Conservation (phyloP, 2,113 vertebrate genomes). For the Euleptes europaea region DNA sequence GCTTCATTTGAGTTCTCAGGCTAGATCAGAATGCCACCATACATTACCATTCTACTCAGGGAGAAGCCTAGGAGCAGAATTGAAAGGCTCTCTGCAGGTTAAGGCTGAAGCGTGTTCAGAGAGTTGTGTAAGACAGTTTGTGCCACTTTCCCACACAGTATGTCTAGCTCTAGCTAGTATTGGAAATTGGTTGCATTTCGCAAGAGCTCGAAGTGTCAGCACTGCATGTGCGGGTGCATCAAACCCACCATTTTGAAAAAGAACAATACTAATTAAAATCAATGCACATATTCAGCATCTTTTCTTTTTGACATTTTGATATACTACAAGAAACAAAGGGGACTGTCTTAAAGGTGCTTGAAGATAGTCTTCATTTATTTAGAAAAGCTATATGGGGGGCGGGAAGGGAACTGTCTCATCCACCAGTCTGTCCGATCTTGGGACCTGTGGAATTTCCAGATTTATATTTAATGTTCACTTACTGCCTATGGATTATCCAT, state of each 20-base stretch:
- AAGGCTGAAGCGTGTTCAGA: neutral
- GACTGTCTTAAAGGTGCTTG: neutral
- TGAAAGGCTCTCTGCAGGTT: neutral
- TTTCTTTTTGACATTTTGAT: too few species aligned
- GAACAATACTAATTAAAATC: too few species aligned
- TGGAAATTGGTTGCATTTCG: constrained; percentile 10
- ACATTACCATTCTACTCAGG: neutral
- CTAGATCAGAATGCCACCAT: constrained; percentile 12
- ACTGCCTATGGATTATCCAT: neutral
- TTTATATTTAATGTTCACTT: neutral
- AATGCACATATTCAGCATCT: too few species aligned
- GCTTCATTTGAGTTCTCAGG: constrained; percentile 32
- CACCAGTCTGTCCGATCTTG: neutral
- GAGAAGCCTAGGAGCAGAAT: neutral
- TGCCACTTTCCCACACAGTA: neutral
- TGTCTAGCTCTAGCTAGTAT: neutral
- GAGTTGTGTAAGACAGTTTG: neutral
- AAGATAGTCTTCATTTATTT: neutral
- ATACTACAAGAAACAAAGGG: neutral
- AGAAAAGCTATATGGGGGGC: too few species aligned
- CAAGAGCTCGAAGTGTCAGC: neutral
- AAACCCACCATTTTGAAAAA: too few species aligned
- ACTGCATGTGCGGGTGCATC: neutral
- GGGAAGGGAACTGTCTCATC: neutral
- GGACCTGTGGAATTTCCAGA: neutral